Conservation (phyloP, 2,113 vertebrate genomes). For the Panthera leo region DNA sequence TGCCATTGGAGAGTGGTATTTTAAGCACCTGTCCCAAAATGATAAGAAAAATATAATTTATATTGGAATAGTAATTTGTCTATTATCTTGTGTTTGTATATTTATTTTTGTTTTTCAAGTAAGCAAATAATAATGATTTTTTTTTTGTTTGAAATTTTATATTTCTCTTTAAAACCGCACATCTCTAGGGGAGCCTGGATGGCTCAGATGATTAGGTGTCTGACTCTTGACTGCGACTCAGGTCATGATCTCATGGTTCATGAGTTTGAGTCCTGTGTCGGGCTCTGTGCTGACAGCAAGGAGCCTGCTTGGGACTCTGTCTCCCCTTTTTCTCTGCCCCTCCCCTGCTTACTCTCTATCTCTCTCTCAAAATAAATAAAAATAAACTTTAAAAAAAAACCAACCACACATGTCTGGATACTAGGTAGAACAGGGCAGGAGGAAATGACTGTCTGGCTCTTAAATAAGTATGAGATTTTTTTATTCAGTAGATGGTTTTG, state of each 20-base stretch:
- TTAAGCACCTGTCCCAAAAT: not conserved
- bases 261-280: too few relatives aligned
- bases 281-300: too few relatives aligned
- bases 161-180: not conserved
- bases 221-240: too few relatives aligned
- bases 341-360: too few relatives aligned
- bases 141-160: not conserved
- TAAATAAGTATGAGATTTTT: constrained; percentile 13
- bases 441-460: not conserved
- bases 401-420: not conserved
- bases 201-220: too few relatives aligned
- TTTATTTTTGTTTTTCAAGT: constrained; percentile 11
- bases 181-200: not conserved
- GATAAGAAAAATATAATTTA: not conserved
- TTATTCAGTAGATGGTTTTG: not conserved
- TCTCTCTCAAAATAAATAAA: too few relatives aligned
- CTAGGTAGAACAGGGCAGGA: not conserved
- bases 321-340: too few relatives aligned
- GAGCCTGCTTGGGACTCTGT: too few relatives aligned
- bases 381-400: not conserved
- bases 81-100: not conserved
- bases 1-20: not conserved
- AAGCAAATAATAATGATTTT: not conserved
- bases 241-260: too few relatives aligned
- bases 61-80: not conserved